Evolutionary conservation across 1,140 invertebrate genomes (phyloP), one percentile per base, ranked within the genome.

Genomic region (Diorhabda sublineata): DNA sequence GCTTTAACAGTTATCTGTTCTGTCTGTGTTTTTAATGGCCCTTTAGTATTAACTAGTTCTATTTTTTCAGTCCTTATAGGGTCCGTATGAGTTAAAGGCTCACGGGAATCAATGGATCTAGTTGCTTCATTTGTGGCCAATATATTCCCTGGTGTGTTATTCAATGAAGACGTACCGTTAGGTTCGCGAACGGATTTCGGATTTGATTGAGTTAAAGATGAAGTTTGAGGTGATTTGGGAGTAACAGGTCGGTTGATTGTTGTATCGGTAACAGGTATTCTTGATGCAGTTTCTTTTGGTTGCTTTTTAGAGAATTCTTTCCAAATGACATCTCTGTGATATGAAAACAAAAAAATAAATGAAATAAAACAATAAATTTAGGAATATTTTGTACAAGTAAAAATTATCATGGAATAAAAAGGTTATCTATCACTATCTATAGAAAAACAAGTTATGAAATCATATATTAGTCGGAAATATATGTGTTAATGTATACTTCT

Each of bases 281-380:
- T 71, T 7, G 73, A 70, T 5, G 72, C 69, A 9, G 72, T 71
- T 67, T 73, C 72, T 67, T 74, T 72, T 5, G 57, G 64, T 26
- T 9, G 45, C 60, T 74, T 74, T 69, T 76, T 70, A 4, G 69
- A 61, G 61, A 65, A 44, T 59, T 70, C 26, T 67, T 73, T 71
- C 73, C 61, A 70, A 58, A 75, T 70, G 58, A 68, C 66, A 52
- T 75, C 69, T 74, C 76, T 77, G 74, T 7, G 75, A 72, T 71
- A 77, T 71, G 68, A 71, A 69, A 73, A 71, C 72, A 69, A 44
- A 68, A 72, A 75, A 70, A 68, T 63, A 72, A 75, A 64, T 61
- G 67, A 71, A 74, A 68, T 9, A 68, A 56, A 73, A 62, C 5
- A 58, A 66, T 67, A 62, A 58, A 26, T 26, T 26, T 26, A 26